Conservation (phyloP, 2,113 vertebrate genomes). For the Chunga burmeisteri region DNA sequence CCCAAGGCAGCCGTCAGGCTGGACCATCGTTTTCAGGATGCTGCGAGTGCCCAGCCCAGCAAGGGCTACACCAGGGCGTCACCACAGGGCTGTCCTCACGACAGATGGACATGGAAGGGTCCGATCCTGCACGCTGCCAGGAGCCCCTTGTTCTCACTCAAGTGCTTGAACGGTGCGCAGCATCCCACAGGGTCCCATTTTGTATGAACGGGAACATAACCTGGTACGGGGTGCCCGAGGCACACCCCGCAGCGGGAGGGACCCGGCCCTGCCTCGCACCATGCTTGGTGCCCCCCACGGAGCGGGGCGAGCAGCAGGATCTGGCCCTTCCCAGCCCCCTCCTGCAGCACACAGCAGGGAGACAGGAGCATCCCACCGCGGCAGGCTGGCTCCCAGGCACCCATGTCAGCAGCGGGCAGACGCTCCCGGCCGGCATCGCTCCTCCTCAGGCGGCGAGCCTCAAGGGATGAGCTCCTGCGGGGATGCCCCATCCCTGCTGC, state of each 20-base stretch:
- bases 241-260: background rate
- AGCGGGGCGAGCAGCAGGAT: background rate
- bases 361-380: fast-evolving
- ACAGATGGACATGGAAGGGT: background rate
- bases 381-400: fast-evolving
- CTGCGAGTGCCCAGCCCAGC: background rate
- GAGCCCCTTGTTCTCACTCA: background rate
- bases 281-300: fast-evolving
- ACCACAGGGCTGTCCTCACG: background rate
- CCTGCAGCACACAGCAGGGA: background rate
- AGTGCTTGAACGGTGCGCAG: background rate
- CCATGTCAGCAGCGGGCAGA: background rate
- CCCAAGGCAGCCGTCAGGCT: background rate
- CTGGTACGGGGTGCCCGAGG: background rate
- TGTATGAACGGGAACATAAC: fast-evolving
- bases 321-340: background rate
- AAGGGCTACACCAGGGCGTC: background rate
- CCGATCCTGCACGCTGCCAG: background rate
- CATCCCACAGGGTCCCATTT: background rate
- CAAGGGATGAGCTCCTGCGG: background rate
- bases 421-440: background rate
- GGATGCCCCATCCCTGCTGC: background rate
- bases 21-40: background rate
- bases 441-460: background rate
- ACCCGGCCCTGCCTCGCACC: background rate